Evolutionary conservation across 2,888 invertebrate genomes (phyloP), one percentile per base, ranked within the genome.

Genomic region (Chymomyza fuscimana): DNA sequence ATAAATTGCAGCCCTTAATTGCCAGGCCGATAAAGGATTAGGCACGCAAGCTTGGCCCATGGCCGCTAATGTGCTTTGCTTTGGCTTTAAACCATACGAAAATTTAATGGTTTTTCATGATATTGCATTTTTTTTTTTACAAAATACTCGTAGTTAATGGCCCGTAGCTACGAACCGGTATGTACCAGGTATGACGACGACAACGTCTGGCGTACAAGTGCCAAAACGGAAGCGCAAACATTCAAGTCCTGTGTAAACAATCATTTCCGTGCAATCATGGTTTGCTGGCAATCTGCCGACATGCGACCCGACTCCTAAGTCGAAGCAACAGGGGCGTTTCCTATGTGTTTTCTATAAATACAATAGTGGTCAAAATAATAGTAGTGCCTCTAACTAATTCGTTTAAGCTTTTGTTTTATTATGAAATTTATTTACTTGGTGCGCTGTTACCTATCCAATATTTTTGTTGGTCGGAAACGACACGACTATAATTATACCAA

Each of bases 1-100:
- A 73, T 72, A 81, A 86, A 87, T 78, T 86, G 82, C 82, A 81
- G 74, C 77, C 78, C 72, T 78, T 86, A 86, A 81, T 80, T 78
- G 82, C 75, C 72, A 77, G 73, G 40, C 69, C 86, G 78, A 82
- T 84, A 80, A 86, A 77, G 76, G 69, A 50, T 69, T 73, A 15
- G 65, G 60, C 81, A 86, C 82, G 85, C 87, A 72, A 80, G 62
- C 66, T 16, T 56, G 65, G 70, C 65, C 40, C 12, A 12, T 15
- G 40, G 12, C 12, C 40, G 40, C 40, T 46, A 46, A 46, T 46
- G 4, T 12, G 40, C 40, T 12, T 46, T 46, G 40, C 12, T 46
- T 46, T 46, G 4, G 40, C 12, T 12, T 46, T 46, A 12, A 46
- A 46, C 4, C 40, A 5, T 0, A 46, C 40, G 6, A 12, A 46